Conservation (phyloP, 2,888 invertebrate species). For the Polymixis lichenea region DNA sequence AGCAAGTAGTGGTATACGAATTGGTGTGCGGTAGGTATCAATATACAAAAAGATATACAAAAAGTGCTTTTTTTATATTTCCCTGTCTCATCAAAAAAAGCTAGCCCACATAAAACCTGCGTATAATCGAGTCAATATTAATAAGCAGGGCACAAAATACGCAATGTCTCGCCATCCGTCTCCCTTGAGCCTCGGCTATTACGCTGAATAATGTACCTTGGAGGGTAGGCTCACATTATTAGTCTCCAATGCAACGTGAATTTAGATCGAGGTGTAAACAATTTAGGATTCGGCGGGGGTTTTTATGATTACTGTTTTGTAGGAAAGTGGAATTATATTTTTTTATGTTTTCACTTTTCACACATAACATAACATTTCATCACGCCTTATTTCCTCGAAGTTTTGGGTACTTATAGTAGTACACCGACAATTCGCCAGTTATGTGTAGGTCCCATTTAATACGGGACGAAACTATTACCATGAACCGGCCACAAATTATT, state of each 20-base stretch:
- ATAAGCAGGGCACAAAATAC: constrained; percentile 45
- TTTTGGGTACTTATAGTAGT: no score
- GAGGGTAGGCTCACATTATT: constrained; percentile 46
- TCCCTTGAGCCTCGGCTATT: constrained; percentile 48
- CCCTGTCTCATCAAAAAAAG: not conserved
- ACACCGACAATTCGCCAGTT: no score
- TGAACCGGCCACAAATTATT: no score
- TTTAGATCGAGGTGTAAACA: constrained; percentile 53
- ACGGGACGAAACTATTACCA: no score
- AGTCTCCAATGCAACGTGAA: constrained; percentile 58
- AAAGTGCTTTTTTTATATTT: not conserved
- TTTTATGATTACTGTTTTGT: constrained; percentile 18
- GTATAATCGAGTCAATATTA: not conserved
- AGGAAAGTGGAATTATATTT: constrained; percentile 11
- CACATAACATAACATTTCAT: no score
- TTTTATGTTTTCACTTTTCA: not conserved
- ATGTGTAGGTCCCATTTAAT: no score
- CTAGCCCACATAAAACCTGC: not conserved
- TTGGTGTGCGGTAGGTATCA: no score
- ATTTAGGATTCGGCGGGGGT: constrained; percentile 24
- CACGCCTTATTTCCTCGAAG: no score
- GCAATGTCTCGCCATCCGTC: constrained; percentile 17
- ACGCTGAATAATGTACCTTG: constrained; percentile 43
- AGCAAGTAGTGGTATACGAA: no score
- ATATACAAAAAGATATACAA: no score